phyloP scores from a whole-genome alignment of 1,140 invertebrate genomes.

The Cydia fagiglandana region DNA sequence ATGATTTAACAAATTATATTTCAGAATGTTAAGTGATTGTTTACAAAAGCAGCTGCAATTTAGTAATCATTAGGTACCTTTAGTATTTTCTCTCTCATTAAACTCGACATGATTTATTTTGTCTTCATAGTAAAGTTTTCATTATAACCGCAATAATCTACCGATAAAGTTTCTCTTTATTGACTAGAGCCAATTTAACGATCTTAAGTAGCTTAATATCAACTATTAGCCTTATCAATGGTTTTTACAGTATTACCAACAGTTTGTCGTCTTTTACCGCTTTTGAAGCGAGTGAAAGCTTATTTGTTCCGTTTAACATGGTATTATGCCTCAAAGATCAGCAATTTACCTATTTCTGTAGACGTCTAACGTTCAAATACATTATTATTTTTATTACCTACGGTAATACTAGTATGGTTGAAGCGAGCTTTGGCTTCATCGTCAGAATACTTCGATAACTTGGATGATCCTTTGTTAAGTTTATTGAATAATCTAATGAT shows the following conservation, averaged over 20 bases:
- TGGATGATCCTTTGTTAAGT: constrained; percentile 32
- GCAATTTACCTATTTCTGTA: constrained; percentile 47
- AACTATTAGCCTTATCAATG: constrained; percentile 44
- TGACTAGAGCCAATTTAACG: constrained; percentile 37
- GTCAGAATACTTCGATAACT: constrained; percentile 2
- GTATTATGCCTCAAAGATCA: constrained; percentile 42
- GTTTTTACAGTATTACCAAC: constrained; percentile 46
- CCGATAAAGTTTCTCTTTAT: constrained; percentile 45
- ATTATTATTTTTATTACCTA: constrained; percentile 34
- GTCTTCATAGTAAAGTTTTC: constrained; percentile 18
- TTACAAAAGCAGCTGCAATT: constrained; percentile 1
- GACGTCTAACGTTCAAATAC: constrained; percentile 37
- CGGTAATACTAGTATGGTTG: not conserved
- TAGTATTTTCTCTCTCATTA: constrained; percentile 12
- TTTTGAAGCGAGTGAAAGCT: constrained; percentile 54
- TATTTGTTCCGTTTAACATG: constrained; percentile 46
- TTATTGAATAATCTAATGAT: constrained; percentile 21
- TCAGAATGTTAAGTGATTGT: not conserved
- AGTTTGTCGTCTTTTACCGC: constrained; percentile 41
- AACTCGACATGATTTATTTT: constrained; percentile 15
- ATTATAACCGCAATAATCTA: constrained; percentile 23
- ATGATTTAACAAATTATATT: not conserved
- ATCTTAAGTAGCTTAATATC: constrained; percentile 39
- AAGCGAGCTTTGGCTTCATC: not conserved
- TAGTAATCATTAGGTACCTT: constrained; percentile 16